Evolutionary conservation across 2,888 invertebrate species (phyloP).

Genomic region (Abscondita cerata): DNA sequence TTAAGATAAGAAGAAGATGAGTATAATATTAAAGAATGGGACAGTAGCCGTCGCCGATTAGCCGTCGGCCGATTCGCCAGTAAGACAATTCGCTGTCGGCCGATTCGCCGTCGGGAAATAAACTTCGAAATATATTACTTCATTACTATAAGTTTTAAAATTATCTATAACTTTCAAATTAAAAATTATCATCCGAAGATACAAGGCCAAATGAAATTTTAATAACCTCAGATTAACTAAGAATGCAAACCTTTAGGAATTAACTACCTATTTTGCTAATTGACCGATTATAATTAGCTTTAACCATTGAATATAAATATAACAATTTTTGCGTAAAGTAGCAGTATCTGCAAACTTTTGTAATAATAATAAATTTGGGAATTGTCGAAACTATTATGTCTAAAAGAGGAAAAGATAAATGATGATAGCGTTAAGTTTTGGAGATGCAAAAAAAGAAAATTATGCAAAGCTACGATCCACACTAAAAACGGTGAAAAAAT

Average conservation of each 20-base stretch:
- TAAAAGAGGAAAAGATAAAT: neutral
- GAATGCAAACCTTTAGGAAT: neutral
- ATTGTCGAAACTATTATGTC: neutral
- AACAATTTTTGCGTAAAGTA: neutral
- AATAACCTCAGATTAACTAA: neutral
- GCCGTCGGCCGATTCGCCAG: no score
- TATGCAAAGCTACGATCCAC: neutral
- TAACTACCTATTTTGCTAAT: neutral
- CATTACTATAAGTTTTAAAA: no score
- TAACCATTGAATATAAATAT: neutral
- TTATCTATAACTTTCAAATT: no score
- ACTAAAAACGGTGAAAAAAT: neutral
- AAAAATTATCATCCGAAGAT: no score
- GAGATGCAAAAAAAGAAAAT: neutral
- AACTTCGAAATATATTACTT: no score
- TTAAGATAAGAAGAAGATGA: no score
- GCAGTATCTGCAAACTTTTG: neutral
- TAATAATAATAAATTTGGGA: neutral
- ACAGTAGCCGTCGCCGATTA: no score
- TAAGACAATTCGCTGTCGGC: no score
- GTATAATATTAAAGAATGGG: no score
- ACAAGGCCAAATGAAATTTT: neutral
- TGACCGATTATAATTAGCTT: neutral
- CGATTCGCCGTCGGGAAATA: no score
- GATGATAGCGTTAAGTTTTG: neutral